Evolutionary conservation across 1,140 invertebrate genomes (phyloP), one percentile per base, ranked within the genome.

Genomic region (Teleopsis dalmanni): DNA sequence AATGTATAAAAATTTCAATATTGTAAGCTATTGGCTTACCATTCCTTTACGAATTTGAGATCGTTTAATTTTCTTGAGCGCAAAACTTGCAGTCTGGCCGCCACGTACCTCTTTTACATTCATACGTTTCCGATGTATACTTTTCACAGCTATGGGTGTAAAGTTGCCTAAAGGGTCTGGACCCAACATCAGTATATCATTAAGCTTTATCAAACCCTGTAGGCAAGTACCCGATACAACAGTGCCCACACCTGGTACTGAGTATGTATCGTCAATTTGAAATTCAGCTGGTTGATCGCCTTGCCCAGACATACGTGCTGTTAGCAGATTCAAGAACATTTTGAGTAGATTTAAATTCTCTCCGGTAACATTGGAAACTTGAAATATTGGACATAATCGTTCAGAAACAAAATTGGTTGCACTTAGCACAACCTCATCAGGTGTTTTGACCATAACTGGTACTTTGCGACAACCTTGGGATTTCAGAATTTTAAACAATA

Each of bases 241-340:
- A 21, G 95, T 98, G 22, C 96, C 95, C 11, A 98, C 95, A 56
- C 95, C 95, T 81, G 95, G 94, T 33, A 98, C 96, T 23, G 91
- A 93, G 73, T 98, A 99, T 1, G 94, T 96, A 65, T 99, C 95
- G 72, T 99, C 96, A 57, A 99, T 99, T 77, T 98, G 94, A 76
- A 98, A 99, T 75, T 98, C 94, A 0, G 92, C 87, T 16, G 93
- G 94, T 69, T 94, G 85, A 63, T 86, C 81, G 57, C 94, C 86
- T 43, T 85, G 81, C 63, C 84, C 84, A 50, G 85, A 82, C 73
- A 91, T 87, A 56, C 92, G 76, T 14, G 94, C 91, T 52, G 92
- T 94, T 54, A 99, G 71, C 49, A 99, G 77, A 78, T 99, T 99
- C 35, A 99, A 77, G 77, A 99, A 99, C 83, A 90, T 95, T 72